A percentile compares a stretch with the other conserved stretches of the same genome.
Conservation (phyloP, 64 coral and sea anemone genomes). For the Montipora foliosa region DNA sequence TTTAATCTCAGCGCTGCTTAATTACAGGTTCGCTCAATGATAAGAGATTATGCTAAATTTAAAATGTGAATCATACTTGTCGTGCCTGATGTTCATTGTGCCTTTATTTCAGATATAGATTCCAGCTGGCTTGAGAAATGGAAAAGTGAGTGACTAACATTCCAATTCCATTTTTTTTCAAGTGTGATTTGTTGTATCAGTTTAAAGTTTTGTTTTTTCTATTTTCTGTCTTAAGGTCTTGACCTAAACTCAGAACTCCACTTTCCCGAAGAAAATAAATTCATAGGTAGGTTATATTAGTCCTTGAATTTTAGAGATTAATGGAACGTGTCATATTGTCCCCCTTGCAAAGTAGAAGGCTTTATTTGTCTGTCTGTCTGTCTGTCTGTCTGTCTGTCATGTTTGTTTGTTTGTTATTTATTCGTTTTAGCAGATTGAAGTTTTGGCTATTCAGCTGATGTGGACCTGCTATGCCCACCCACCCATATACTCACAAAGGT, state of each 20-base stretch:
- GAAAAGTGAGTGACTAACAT: constrained; percentile 63
- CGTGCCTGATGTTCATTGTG: not conserved
- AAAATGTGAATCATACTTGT: not conserved
- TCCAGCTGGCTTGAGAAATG: constrained; percentile 70
- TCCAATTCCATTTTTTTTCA: not conserved
- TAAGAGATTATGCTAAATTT: no score
- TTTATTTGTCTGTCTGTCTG: no score
- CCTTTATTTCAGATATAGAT: constrained; percentile 77
- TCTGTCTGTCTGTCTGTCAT: no score
- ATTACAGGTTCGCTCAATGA: no score
- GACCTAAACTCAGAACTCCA: constrained; percentile 77
- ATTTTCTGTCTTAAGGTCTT: constrained; percentile 46
- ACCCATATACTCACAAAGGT: no score
- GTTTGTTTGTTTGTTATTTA: no score
- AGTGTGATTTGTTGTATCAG: not conserved
- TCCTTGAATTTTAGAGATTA: not conserved
- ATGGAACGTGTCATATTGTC: no score
- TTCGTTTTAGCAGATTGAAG: no score
- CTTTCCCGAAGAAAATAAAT: constrained; percentile 76
- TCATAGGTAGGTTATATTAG: constrained; percentile 71
- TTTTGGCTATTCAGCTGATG: no score
- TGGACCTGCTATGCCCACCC: no score
- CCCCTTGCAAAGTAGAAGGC: no score
- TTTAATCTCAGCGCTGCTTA: no score
- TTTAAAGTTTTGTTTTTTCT: not conserved